A percentile compares a stretch with the other conserved stretches of the same genome.
Evolutionary conservation across 92 coral and sea anemone genomes (phyloP).

Genomic region (Paramuricea clavata): DNA sequence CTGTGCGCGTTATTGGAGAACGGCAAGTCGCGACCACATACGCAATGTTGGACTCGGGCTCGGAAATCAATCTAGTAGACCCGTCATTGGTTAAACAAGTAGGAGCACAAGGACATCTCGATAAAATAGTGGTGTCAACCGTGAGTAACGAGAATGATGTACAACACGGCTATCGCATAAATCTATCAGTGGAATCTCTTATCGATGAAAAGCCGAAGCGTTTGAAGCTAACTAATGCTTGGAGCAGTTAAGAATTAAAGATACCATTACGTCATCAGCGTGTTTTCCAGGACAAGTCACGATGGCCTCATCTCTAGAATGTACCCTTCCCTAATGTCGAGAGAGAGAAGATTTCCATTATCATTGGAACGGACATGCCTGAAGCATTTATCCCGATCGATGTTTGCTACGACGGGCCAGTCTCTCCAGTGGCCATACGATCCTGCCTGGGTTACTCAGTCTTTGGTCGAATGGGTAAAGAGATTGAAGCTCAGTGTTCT

Average conservation of each 20-base stretch:
- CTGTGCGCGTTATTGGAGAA: too few species aligned
- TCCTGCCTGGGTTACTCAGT: constrained; percentile 70
- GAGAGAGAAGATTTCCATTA: constrained; percentile 2
- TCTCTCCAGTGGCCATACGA: constrained; percentile 61
- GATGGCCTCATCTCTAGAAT: constrained; percentile 28
- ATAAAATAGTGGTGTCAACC: constrained; percentile 42
- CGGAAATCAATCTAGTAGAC: constrained; percentile 59
- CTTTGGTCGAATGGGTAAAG: constrained; percentile 60
- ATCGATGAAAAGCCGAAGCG: constrained; percentile 27
- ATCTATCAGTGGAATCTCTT: constrained; percentile 42
- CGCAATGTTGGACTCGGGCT: too few species aligned
- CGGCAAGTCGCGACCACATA: too few species aligned
- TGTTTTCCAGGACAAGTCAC: neutral
- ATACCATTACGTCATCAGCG: neutral
- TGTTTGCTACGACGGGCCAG: neutral
- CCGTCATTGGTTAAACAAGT: constrained; percentile 38
- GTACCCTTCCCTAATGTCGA: constrained; percentile 40
- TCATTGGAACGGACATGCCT: constrained; percentile 4
- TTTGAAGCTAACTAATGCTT: constrained; percentile 30
- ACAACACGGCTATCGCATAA: constrained; percentile 42
- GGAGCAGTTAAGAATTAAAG: constrained; percentile 42
- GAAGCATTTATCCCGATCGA: constrained; percentile 8
- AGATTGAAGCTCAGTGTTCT: neutral
- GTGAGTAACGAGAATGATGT: constrained; percentile 25
- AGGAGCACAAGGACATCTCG: constrained; percentile 40